A percentile compares a stretch with the other conserved stretches of the same genome.
Conservation (phyloP, 2,888 invertebrate species). For the Sarcophaga variegata region DNA sequence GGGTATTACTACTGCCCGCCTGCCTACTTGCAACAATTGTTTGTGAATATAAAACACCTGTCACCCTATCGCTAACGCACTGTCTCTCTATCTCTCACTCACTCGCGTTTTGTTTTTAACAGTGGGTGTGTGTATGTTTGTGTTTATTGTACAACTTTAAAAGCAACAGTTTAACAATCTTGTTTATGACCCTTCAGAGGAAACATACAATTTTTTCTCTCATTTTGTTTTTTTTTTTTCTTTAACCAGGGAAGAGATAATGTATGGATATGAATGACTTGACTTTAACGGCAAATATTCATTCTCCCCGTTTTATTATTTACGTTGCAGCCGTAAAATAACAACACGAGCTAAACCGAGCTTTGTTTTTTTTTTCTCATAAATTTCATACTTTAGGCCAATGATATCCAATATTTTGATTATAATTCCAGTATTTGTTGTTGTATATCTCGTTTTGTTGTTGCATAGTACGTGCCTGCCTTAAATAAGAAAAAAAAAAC, state of each 20-base stretch:
- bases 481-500: constrained; percentile 22
- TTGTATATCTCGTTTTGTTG: constrained; percentile 37
- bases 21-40: neutral
- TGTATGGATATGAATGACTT: too few species aligned
- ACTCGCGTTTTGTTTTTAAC: neutral
- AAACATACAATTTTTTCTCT: neutral
- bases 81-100: too few species aligned
- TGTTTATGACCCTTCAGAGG: constrained; percentile 50
- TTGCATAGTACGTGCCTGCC: constrained; percentile 41
- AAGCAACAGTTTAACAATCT: constrained; percentile 67
- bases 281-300: constrained; percentile 3
- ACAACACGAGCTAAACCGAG: constrained; percentile 50
- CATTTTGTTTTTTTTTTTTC: neutral
- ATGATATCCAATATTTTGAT: constrained; percentile 39
- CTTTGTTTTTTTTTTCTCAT: neutral
- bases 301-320: constrained; percentile 13
- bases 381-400: constrained; percentile 32
- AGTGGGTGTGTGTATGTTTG: too few species aligned
- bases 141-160: neutral
- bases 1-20: neutral
- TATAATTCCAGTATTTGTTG: constrained; percentile 1
- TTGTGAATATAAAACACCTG: constrained; percentile 43
- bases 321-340: constrained; percentile 12
- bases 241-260: constrained; percentile 29
- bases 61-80: neutral